Conservation (phyloP, 2,888 invertebrate genomes). For the Himalopsyche japonica region DNA sequence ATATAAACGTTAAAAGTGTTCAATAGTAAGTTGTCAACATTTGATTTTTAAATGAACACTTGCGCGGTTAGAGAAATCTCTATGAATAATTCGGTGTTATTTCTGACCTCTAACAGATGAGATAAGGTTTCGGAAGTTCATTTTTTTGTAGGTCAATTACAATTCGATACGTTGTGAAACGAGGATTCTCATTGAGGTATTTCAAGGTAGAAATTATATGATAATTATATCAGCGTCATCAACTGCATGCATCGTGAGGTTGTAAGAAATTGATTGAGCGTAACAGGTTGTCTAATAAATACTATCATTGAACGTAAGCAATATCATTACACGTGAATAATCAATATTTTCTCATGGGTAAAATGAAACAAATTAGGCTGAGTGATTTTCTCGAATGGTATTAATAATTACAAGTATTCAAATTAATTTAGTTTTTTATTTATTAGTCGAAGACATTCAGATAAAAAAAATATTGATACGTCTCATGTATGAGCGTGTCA, state of each 20-base stretch:
- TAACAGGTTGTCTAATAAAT: background rate
- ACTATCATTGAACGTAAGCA: background rate
- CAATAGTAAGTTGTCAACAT: background rate
- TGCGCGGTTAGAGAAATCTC: background rate
- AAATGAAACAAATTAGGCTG: too few relatives aligned
- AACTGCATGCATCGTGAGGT: background rate
- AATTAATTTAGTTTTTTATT: too few relatives aligned
- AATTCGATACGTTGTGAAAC: background rate
- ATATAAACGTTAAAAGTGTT: background rate
- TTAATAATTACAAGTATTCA: too few relatives aligned
- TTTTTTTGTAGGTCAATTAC: background rate
- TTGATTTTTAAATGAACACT: background rate
- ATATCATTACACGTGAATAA: background rate
- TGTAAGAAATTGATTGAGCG: background rate
- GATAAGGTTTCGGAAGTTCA: background rate
- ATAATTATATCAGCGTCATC: background rate
- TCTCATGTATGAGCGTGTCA: too few relatives aligned
- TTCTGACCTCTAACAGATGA: background rate
- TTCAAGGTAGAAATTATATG: background rate
- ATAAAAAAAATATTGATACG: too few relatives aligned
- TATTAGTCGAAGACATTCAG: too few relatives aligned
- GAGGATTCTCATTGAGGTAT: background rate
- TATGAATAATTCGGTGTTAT: background rate
- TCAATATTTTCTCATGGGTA: background rate
- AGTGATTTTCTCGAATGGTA: too few relatives aligned